Base-by-base conservation (phyloP, 2,797 vertebrate species). In the Bucorvus abyssinicus region DNA sequence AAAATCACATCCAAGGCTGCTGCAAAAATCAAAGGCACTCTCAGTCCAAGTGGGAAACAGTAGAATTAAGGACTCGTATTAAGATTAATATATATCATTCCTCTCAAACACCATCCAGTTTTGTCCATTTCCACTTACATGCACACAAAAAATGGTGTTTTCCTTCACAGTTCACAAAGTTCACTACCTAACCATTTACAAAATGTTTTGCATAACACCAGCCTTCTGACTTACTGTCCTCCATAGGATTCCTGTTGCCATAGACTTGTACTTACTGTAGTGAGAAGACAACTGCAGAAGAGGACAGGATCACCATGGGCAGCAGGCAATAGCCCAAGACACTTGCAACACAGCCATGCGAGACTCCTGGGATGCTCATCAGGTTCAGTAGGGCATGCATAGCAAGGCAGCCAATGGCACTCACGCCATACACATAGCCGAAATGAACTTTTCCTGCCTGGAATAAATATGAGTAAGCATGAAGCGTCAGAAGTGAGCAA, bases 361-460 rank as follows among this genome's bases (percentile, higher is more conserved):
- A 98, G 68, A 98, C 98, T 52, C 97, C 98, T 2, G 97, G 81
- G 45, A 87, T 3, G 42, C 98, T 98, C 98, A 99, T 98, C 96
- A 99, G 76, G 92, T 98, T 98, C 84, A 99, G 87, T 20, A 98
- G 97, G 61, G 97, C 84, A 3, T 98, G 96, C 52, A 98, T 98
- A 75, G 95, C 97, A 23, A 98, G 95, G 97, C 98, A 99, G 7
- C 98, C 98, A 4, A 98, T 56, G 65, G 97, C 98, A 63, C 98
- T 98, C 95, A 98, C 96, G 59, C 98, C 98, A 12, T 98, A 98
- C 76, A 98, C 97, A 1, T 98, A 98, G 73, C 98, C 97, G 71
- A 98, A 98, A 71, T 99, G 98, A 74, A 98, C 97, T 96, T 98
- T 99, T 65, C 98, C 98, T 81, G 98, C 98, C 98, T 99, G 96